phyloP scores from a whole-genome alignment of 2,888 invertebrate species.

The Iphiclides podalirius region DNA sequence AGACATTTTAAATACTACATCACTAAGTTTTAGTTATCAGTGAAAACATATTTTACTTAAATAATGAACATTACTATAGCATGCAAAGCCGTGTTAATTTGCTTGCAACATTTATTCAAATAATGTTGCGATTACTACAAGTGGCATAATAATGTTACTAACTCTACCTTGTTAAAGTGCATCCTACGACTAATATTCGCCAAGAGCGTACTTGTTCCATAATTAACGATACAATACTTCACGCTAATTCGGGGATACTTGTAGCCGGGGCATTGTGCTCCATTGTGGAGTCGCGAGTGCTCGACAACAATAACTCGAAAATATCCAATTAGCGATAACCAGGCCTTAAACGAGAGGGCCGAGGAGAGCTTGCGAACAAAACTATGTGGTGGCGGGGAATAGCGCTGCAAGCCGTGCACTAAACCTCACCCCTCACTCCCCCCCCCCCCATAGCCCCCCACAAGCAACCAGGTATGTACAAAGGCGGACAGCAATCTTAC shows the following conservation, averaged over 20 bases:
- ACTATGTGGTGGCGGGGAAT: slow-evolving; percentile 66
- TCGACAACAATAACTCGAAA: slow-evolving; percentile 48
- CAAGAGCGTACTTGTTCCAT: slow-evolving; percentile 11
- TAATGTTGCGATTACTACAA: too few species aligned
- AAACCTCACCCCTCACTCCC: slow-evolving; percentile 35
- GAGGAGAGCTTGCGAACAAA: slow-evolving; percentile 71
- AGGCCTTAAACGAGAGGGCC: slow-evolving; percentile 59
- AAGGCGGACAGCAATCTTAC: slow-evolving; percentile 63
- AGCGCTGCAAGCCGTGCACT: too few species aligned
- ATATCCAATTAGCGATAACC: slow-evolving; percentile 59
- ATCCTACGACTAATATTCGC: too few species aligned
- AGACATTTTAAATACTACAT: too few species aligned
- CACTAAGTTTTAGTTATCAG: too few species aligned
- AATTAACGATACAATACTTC: slow-evolving; percentile 34
- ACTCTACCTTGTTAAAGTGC: too few species aligned
- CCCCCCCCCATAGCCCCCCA: slow-evolving; percentile 32
- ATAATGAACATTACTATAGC: too few species aligned
- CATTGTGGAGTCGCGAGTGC: slow-evolving; percentile 40
- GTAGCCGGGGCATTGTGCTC: slow-evolving; percentile 35
- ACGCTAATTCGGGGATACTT: slow-evolving; percentile 33
- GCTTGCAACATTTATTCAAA: too few species aligned
- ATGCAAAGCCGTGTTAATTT: too few species aligned
- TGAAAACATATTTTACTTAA: too few species aligned
- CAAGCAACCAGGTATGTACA: slow-evolving; percentile 48
- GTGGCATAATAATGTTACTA: too few species aligned